phyloP scores from a whole-genome alignment of 2,797 vertebrate species.

The Sarcophilus harrisii region DNA sequence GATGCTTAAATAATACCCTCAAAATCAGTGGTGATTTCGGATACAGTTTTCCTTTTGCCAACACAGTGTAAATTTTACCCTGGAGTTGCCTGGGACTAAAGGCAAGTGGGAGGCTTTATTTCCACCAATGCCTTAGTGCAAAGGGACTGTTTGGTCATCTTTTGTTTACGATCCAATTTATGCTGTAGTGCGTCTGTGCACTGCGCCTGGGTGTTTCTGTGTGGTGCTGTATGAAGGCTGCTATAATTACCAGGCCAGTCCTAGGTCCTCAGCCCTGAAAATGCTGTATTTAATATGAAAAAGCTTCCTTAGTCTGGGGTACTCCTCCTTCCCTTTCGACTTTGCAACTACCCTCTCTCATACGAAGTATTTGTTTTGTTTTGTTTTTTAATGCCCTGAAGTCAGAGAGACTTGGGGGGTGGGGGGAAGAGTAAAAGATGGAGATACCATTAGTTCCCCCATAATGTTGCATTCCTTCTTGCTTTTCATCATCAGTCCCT shows the following conservation, averaged over 20 bases:
- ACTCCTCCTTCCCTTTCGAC: not conserved
- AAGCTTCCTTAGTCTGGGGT: slow-evolving; percentile 2
- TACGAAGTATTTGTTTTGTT: not conserved
- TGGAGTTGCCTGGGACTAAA: slow-evolving; percentile 68
- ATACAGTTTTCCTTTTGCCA: slow-evolving; percentile 81
- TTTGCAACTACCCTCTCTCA: not conserved
- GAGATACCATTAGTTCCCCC: not conserved
- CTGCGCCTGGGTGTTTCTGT: not conserved
- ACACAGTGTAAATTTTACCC: slow-evolving; percentile 81
- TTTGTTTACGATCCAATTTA: slow-evolving; percentile 55
- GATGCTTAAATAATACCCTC: slow-evolving; percentile 84
- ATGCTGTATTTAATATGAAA: slow-evolving; percentile 5
- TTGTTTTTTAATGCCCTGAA: not conserved
- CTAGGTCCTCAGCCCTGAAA: slow-evolving; percentile 41
- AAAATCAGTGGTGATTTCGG: slow-evolving; percentile 83
- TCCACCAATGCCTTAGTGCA: slow-evolving; percentile 67
- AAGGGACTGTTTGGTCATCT: slow-evolving; percentile 69
- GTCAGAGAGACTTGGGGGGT: slow-evolving; percentile 25
- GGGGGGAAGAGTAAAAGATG: slow-evolving; percentile 40
- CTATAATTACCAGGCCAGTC: slow-evolving; percentile 50
- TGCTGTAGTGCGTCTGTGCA: slow-evolving; percentile 18
- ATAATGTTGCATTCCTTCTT: not conserved
- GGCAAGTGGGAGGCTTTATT: slow-evolving; percentile 67
- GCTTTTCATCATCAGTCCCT: not conserved
- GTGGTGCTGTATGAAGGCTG: slow-evolving; percentile 51